Percentiles rank a stretch among this genome's conserved stretches.
Conservation (phyloP, 2,888 invertebrate species). For the Tridacna gigas region DNA sequence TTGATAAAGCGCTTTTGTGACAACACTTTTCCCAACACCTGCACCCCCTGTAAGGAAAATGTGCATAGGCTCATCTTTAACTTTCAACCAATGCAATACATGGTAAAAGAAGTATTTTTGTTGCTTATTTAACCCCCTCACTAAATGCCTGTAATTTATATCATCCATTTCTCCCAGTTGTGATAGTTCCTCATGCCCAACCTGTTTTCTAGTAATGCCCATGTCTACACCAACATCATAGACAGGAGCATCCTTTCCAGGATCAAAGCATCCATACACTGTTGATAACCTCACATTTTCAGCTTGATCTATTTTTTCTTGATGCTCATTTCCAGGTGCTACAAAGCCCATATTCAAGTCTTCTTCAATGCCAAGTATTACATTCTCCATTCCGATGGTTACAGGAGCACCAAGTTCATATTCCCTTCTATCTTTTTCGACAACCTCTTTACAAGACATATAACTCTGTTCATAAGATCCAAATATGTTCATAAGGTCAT, state of each 20-base stretch:
- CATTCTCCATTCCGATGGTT: not conserved
- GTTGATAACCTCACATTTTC: not conserved
- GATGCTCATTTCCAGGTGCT: not conserved
- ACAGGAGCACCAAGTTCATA: not conserved
- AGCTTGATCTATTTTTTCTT: not conserved
- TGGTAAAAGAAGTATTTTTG: slow-evolving; percentile 55
- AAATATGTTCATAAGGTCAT: not conserved
- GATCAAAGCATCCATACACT: slow-evolving; percentile 2
- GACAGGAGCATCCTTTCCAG: not conserved
- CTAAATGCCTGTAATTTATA: slow-evolving; percentile 37
- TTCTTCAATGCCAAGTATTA: not conserved
- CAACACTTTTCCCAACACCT: slow-evolving; percentile 60
- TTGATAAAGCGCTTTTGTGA: slow-evolving; percentile 45
- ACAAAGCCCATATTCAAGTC: not conserved
- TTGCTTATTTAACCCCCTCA: slow-evolving; percentile 42
- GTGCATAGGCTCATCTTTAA: slow-evolving; percentile 42
- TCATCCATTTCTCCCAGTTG: slow-evolving; percentile 21
- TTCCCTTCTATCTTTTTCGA: not conserved
- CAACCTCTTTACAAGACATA: not conserved
- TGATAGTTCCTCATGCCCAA: not conserved
- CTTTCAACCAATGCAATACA: slow-evolving; percentile 46
- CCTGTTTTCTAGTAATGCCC: slow-evolving; percentile 37
- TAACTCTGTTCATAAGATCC: slow-evolving; percentile 5
- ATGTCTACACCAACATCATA: slow-evolving; percentile 31
- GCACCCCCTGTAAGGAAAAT: slow-evolving; percentile 61